Evolutionary conservation across 2,888 invertebrate species (phyloP).

Genomic region (Mimas tiliae): DNA sequence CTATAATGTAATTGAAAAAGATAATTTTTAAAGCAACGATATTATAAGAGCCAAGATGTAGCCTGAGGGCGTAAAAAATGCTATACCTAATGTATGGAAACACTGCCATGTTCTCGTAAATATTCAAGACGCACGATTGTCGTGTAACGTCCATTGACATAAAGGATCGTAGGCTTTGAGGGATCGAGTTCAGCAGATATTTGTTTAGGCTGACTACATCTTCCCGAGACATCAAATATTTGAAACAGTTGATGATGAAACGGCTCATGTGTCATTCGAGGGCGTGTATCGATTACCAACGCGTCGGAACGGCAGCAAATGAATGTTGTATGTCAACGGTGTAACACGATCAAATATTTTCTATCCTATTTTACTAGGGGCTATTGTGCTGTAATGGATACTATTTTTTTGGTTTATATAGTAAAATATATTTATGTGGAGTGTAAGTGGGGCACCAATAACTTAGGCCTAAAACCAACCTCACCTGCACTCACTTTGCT

Average conservation of each 20-base stretch:
- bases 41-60: background rate
- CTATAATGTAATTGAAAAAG: no score
- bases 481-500: no score
- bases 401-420: background rate
- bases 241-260: constrained; percentile 70
- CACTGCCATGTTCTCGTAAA: constrained; percentile 29
- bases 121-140: constrained; percentile 44
- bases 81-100: background rate
- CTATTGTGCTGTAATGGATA: background rate
- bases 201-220: constrained; percentile 58
- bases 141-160: constrained; percentile 41
- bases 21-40: no score
- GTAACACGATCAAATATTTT: background rate
- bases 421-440: background rate
- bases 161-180: constrained; percentile 30
- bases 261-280: constrained; percentile 53
- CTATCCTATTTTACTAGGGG: background rate
- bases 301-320: background rate
- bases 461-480: no score
- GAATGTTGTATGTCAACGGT: background rate
- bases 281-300: constrained; percentile 37
- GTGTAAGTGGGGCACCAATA: no score
- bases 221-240: constrained; percentile 67
- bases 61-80: background rate
- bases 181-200: constrained; percentile 47